Evolutionary conservation across 2,888 invertebrate species (phyloP), one percentile per base, ranked within the genome.

Genomic region (Microctonus brassicae): DNA sequence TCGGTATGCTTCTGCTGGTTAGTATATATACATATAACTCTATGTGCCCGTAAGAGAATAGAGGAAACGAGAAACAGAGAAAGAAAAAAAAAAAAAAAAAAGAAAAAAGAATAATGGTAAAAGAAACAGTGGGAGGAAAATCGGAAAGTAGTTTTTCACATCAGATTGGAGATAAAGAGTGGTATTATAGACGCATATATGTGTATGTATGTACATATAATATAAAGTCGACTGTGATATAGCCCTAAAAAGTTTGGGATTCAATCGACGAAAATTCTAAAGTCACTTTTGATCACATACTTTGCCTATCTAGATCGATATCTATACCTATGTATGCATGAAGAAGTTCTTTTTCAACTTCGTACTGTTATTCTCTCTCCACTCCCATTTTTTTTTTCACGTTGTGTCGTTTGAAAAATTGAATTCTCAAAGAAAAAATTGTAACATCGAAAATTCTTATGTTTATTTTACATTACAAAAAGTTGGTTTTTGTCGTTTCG

Each of bases 381-480:
- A 29, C 11, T 29, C 36, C 57, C 34, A 13, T 62, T 61, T 57
- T 62, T 13, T 63, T 47, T 52, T n/a, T 24, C 52, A 2, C 33
- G 17, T 60, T 47, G 24, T 61, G 20, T 42, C 34, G 39, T 17
- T 26, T 33, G 33, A 58, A 9, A 57, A 42, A 36, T n/a, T 42
- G 63, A 69, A 55, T 13, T 24, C 29, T 34, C 58, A 65, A 47
- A 60, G 39, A 29, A 29, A 29, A 29, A 29, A 29, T 29, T 29
- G 29, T 29, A n/a, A 3, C 29, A 29, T 7, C 3, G 70, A 63
- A 77, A 76, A 77, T 75, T 72, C 73, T 75, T 76, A 76, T 76
- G 73, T 76, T 77, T 74, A 76, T 77, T 75, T 75, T 67, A 73
- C 71, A 71, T 67, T 61, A 68, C 73, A 29, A 29, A 36, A 57